Base-by-base conservation (phyloP, 2,113 vertebrate species). In the Solea solea region DNA sequence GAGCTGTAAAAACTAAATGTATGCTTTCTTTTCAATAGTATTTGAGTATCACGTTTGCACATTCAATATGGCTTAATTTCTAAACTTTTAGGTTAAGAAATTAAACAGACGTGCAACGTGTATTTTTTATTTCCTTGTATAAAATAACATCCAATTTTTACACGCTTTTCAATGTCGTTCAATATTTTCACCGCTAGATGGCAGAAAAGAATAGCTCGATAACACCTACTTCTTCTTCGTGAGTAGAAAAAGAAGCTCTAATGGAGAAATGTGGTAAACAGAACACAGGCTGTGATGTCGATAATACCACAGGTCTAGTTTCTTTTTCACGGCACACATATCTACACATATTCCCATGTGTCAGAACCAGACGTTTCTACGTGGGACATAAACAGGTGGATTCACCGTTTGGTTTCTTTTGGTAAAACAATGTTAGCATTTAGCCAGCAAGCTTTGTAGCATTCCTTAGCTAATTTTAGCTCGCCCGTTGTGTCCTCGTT, bases 251-350 rank as follows among this genome's bases (percentile, higher is more conserved):
- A 52, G 8, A 14, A 40, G 10, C 12, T 13, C 11, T 51, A 34
- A 49, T 2, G 1, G 21, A 25, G 34, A 49, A 59, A 72, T 74
- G 54, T 86, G 76, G 59, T 81, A 85, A 90, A 90, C 85, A 82
- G 34, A 56, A 57, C 25, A 9, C 9, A 60, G 72, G 81, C 61
- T 60, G 50, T 8, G n/a, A 55, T 12, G 39, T 3, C 13, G 39
- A 4, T 48, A 62, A 72, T 2, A 63, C 64, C 8, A 28, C 8
- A 13, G 1, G 6, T 1, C 2, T 13, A 5, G 0, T 34, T 14
- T 15, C 6, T 40, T 14, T 46, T 53, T 13, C 3, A 10, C 10
- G 12, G 40, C 40, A 13, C 9, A 16, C 1, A 40, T 16, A n/a
- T 14, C 12, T 16, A 21, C 15, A 10, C 9, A 8, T 0, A 1